Evolutionary conservation across 2,797 vertebrate genomes (phyloP).

Genomic region (Enteromius afrohamiltoni): DNA sequence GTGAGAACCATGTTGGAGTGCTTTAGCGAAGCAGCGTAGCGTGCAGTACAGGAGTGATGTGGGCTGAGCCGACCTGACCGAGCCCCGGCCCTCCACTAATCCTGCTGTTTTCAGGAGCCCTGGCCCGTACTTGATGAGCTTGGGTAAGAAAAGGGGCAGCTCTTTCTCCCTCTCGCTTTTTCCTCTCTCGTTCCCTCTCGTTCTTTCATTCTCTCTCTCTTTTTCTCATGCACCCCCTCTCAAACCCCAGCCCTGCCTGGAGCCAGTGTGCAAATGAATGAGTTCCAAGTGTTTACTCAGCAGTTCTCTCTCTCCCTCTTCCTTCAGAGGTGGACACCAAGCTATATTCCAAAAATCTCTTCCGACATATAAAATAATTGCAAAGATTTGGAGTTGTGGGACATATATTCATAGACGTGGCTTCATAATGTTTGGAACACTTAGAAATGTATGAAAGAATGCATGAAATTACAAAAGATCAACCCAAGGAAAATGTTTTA

Average conservation of each 20-base stretch:
- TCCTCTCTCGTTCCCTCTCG: conserved; percentile 50
- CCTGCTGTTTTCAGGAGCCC: conserved; percentile 97
- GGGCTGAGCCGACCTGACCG: conserved; percentile 78
- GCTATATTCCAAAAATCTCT: neutral
- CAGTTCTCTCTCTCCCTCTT: conserved; percentile 72
- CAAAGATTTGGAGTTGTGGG: neutral
- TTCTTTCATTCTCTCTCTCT: conserved; percentile 66
- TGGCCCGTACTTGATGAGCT: conserved; percentile 99
- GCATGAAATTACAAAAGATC: neutral
- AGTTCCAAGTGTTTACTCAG: conserved; percentile 94
- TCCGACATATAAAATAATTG: neutral
- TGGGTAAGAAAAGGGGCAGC: conserved; percentile 94
- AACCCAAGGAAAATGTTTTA: neutral
- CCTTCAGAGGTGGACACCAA: conserved; percentile 1
- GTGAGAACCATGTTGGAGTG: conserved; percentile 75
- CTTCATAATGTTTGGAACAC: neutral
- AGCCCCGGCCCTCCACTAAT: conserved; percentile 88
- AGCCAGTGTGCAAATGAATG: conserved; percentile 81
- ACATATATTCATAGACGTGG: neutral
- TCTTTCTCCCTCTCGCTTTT: conserved; percentile 63
- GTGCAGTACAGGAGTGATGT: conserved; percentile 84
- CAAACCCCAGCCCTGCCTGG: conserved; percentile 67
- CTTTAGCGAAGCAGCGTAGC: conserved; percentile 80
- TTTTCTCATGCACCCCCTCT: conserved; percentile 73
- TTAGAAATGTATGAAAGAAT: neutral